Percentiles rank a stretch among this genome's conserved stretches.
Conservation (phyloP, 2,888 invertebrate species). For the Macrosiphum euphorbiae region DNA sequence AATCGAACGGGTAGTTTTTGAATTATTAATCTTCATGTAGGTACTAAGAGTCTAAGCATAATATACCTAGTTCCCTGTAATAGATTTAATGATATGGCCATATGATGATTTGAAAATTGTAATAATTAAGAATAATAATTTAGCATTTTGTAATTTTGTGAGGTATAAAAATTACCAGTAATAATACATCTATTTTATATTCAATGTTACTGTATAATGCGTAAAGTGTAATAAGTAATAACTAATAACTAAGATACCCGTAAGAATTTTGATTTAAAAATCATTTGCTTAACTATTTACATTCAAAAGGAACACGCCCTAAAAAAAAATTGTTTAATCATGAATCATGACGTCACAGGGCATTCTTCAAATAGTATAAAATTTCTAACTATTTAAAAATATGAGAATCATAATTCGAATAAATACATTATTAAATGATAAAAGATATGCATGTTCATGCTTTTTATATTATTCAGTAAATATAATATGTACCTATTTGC, state of each 20-base stretch:
- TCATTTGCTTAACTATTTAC: neutral
- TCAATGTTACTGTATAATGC: neutral
- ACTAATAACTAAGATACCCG: neutral
- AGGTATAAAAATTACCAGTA: neutral
- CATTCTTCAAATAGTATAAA: neutral
- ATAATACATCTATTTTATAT: neutral
- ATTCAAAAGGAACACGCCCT: neutral
- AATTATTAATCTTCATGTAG: too few relatives aligned
- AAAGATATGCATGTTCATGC: neutral
- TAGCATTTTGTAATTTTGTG: neutral
- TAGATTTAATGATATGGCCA: neutral
- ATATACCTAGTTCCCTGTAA: neutral
- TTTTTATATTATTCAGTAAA: neutral
- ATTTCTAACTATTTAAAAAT: neutral
- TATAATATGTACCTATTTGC: neutral
- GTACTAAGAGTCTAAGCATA: neutral
- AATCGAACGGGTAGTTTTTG: neutral
- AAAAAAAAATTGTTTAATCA: neutral
- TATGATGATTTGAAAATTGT: too few relatives aligned
- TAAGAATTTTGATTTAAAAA: neutral
- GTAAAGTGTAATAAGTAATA: neutral
- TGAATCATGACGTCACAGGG: neutral
- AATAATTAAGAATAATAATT: neutral
- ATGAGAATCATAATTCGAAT: neutral
- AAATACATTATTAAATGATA: neutral